phyloP scores from a whole-genome alignment of 2,113 vertebrate species.

The Rynchops niger region DNA sequence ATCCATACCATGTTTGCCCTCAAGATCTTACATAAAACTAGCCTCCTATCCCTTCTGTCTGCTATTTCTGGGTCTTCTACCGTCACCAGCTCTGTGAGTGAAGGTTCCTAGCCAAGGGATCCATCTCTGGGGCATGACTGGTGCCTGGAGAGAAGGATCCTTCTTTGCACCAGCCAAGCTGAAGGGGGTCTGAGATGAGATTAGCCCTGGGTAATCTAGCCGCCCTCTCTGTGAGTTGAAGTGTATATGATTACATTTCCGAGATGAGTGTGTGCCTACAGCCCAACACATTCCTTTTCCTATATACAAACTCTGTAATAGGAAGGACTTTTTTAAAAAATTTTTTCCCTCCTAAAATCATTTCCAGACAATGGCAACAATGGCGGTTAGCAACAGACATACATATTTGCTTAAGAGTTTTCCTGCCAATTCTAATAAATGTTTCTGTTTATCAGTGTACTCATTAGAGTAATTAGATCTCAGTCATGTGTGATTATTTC shows the following conservation, averaged over 20 bases:
- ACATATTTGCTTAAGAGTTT: not conserved
- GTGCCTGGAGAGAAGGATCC: accelerated
- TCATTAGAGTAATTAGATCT: not conserved
- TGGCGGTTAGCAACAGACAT: not conserved
- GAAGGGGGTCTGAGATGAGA: not conserved
- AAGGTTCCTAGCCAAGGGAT: not conserved
- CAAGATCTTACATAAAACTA: not conserved
- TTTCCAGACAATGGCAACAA: not conserved
- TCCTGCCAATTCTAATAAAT: conserved; percentile 5
- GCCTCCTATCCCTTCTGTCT: not conserved
- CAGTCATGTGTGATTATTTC: not conserved
- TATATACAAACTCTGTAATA: not conserved
- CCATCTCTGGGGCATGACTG: not conserved
- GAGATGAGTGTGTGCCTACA: not conserved
- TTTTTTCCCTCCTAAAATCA: not conserved
- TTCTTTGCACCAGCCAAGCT: not conserved
- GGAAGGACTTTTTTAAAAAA: not conserved
- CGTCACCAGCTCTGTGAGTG: not conserved
- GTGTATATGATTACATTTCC: not conserved
- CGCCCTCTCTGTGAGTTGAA: not conserved
- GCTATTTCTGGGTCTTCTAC: not conserved
- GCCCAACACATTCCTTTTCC: not conserved
- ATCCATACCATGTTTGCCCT: not conserved
- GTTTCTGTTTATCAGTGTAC: not conserved
- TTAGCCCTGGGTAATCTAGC: not conserved